Evolutionary conservation across 2,113 vertebrate species (phyloP).

Genomic region (Cebus imitator): DNA sequence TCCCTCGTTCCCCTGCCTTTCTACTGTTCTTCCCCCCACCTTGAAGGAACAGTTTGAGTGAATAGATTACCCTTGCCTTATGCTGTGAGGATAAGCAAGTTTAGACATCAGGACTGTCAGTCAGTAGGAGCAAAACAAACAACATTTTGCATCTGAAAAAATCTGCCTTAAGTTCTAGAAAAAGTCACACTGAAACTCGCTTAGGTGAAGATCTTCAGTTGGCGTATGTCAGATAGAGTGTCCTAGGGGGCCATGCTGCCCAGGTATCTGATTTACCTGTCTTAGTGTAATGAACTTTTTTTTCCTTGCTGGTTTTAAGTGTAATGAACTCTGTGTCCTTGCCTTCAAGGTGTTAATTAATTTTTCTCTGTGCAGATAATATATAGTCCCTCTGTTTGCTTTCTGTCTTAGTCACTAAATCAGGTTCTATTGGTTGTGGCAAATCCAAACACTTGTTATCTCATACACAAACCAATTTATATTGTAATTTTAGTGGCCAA

Average conservation of each 20-base stretch:
- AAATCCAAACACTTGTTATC: conserved; percentile 22
- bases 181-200: not conserved
- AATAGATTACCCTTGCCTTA: not conserved
- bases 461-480: not conserved
- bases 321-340: conserved; percentile 50
- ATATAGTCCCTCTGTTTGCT: conserved; percentile 7
- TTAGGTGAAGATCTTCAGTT: not conserved
- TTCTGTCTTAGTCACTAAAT: conserved; percentile 46
- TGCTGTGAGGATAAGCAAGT: conserved; percentile 2
- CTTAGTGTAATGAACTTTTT: conserved; percentile 17
- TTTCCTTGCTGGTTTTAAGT: not conserved
- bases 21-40: not conserved
- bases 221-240: not conserved
- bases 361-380: conserved; percentile 40
- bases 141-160: not conserved
- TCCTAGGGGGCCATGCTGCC: not conserved
- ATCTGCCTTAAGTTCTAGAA: conserved; percentile 1
- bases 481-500: conserved; percentile 43
- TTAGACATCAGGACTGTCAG: not conserved
- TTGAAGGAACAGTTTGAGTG: not conserved
- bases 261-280: conserved; percentile 27
- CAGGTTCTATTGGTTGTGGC: not conserved
- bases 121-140: not conserved
- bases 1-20: not conserved
- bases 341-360: conserved; percentile 40